Conservation (phyloP, 2,113 vertebrate species). For the Rhinoderma darwinii region DNA sequence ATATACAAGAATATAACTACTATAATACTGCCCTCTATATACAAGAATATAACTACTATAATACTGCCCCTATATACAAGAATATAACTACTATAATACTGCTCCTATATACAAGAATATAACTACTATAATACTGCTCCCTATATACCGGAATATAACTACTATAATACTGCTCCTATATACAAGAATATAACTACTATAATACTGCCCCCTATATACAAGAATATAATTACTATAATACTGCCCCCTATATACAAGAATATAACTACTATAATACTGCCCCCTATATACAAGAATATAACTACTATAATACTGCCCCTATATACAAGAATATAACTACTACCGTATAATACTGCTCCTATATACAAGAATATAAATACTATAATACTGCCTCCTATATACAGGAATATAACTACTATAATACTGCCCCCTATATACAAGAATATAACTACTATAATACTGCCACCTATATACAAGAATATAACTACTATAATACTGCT, state of each 20-base stretch:
- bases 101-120: too few species aligned
- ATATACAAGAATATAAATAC: not conserved
- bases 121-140: too few species aligned
- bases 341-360: not conserved
- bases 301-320: not conserved
- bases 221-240: slow-evolving; percentile 16
- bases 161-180: too few species aligned
- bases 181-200: too few species aligned
- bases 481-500: too few species aligned
- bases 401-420: not conserved
- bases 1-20: not conserved
- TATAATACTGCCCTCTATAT: not conserved
- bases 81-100: slow-evolving; percentile 7
- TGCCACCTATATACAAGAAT: not conserved
- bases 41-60: slow-evolving; percentile 4
- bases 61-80: not conserved
- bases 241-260: not conserved
- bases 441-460: not conserved
- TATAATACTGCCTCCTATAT: too few species aligned
- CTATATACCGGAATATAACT: too few species aligned
- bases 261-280: slow-evolving; percentile 7
- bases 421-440: not conserved
- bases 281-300: slow-evolving; percentile 1
- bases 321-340: not conserved
- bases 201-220: too few species aligned